These are phyloP conservation scores for Calameuta pallipes DNA, from an alignment of 2,888 invertebrate genomes.

Conservation along the genomic window DNA sequence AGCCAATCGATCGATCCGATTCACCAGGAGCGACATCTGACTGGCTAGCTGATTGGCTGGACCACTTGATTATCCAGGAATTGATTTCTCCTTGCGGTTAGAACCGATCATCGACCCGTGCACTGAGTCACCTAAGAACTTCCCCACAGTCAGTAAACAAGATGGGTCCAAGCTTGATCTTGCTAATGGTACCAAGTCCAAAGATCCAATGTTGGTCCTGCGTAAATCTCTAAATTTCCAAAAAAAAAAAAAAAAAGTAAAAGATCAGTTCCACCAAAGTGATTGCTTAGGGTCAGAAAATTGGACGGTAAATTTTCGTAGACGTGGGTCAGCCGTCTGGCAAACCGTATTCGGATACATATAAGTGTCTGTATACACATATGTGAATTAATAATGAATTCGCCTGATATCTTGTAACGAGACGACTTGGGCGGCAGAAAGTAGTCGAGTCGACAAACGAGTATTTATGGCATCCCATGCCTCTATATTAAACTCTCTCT, in stretches of 20 bases:
- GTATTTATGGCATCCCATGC: slow-evolving; percentile 54
- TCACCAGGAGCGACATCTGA: neutral
- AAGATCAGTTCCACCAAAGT: slow-evolving; percentile 24
- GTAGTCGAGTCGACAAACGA: slow-evolving; percentile 50
- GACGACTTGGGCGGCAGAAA: slow-evolving; percentile 21
- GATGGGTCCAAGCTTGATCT: neutral
- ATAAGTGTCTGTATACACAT: neutral
- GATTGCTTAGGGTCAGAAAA: slow-evolving; percentile 29
- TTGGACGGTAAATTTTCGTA: slow-evolving; percentile 27
- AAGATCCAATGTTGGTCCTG: neutral
- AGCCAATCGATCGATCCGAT: neutral
- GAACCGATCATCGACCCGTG: neutral
- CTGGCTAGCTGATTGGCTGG: neutral
- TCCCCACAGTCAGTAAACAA: neutral
- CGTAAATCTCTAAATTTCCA: neutral
- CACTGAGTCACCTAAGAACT: neutral
- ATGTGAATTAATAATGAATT: slow-evolving; percentile 36
- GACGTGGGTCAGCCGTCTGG: neutral
- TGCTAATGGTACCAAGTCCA: neutral
- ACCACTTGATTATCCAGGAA: neutral
- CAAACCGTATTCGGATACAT: neutral
- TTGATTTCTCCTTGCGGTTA: neutral
- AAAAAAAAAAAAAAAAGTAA: slow-evolving; percentile 5
- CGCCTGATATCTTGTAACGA: slow-evolving; percentile 32
- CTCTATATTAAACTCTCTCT: slow-evolving; percentile 46